phyloP scores from a whole-genome alignment of 2,888 invertebrate species.

The Chironomus tentans region DNA sequence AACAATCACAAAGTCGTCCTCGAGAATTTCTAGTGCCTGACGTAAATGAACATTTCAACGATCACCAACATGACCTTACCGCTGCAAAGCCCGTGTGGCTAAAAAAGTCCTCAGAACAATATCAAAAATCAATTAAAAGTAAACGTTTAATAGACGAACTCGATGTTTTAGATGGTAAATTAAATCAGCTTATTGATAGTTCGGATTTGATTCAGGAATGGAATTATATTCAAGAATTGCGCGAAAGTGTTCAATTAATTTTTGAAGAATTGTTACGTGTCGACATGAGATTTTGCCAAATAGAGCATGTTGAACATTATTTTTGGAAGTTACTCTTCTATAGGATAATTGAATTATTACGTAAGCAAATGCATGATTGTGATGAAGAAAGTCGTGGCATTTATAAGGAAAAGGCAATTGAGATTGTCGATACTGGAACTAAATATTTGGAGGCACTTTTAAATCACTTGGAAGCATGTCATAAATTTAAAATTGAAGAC shows the following conservation, averaged over 20 bases:
- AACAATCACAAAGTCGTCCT: conserved; percentile 34
- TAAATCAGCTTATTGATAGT: conserved; percentile 53
- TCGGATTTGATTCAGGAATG: conserved; percentile 56
- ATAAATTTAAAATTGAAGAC: conserved; percentile 24
- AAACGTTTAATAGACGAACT: conserved; percentile 55
- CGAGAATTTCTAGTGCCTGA: conserved; percentile 20
- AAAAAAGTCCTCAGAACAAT: conserved; percentile 9
- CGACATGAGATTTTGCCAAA: conserved; percentile 78
- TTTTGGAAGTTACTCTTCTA: conserved; percentile 89
- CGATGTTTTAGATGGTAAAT: conserved; percentile 56
- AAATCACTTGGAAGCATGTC: neutral
- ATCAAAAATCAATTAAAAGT: conserved; percentile 43
- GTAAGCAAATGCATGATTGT: conserved; percentile 56
- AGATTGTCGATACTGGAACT: conserved; percentile 15
- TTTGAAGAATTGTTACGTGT: conserved; percentile 59
- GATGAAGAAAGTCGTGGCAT: conserved; percentile 55
- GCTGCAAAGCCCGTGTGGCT: conserved; percentile 1
- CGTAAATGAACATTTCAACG: neutral
- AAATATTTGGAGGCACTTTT: conserved; percentile 12
- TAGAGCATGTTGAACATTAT: conserved; percentile 78
- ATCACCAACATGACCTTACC: conserved; percentile 22
- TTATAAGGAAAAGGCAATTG: conserved; percentile 51
- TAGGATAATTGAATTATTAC: conserved; percentile 72
- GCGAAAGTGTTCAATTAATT: conserved; percentile 54
- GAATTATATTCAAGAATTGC: conserved; percentile 53